phyloP scores from a whole-genome alignment of 2,113 vertebrate species.

The Eidolon helvum region DNA sequence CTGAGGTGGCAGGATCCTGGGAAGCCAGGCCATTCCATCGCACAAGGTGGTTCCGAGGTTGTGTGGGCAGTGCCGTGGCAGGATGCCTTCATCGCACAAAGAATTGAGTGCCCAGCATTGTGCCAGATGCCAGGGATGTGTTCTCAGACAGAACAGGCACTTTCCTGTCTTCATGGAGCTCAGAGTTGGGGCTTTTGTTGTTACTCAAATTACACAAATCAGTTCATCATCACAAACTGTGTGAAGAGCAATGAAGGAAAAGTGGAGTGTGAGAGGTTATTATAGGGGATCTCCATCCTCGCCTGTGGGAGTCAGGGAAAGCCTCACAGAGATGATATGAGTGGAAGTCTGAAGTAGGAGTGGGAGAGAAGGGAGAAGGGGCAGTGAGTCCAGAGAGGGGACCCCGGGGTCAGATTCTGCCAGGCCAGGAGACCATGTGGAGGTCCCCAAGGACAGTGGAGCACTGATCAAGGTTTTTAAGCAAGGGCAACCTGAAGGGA shows the following conservation, averaged over 20 bases:
- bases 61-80: neutral
- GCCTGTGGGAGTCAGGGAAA: neutral
- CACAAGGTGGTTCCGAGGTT: neutral
- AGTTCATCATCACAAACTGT: neutral
- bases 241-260: neutral
- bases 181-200: neutral
- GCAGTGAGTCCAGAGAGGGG: neutral
- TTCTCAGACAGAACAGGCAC: neutral
- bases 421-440: neutral
- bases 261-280: neutral
- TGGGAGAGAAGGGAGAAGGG: neutral
- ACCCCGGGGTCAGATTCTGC: neutral
- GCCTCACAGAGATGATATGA: neutral
- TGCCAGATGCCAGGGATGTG: neutral
- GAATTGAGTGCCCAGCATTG: neutral
- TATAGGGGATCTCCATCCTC: accelerated
- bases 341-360: neutral
- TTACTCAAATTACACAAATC: neutral
- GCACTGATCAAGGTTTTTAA: neutral
- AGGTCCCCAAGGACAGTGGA: neutral
- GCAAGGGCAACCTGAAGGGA: neutral
- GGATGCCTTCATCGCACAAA: neutral
- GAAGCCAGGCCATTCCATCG: neutral
- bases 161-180: neutral
- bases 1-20: neutral